A percentile compares a stretch with the other conserved stretches of the same genome.
These are phyloP conservation scores for Selenia dentaria DNA, from an alignment of 2,888 invertebrate species.

Conservation along the genomic window DNA sequence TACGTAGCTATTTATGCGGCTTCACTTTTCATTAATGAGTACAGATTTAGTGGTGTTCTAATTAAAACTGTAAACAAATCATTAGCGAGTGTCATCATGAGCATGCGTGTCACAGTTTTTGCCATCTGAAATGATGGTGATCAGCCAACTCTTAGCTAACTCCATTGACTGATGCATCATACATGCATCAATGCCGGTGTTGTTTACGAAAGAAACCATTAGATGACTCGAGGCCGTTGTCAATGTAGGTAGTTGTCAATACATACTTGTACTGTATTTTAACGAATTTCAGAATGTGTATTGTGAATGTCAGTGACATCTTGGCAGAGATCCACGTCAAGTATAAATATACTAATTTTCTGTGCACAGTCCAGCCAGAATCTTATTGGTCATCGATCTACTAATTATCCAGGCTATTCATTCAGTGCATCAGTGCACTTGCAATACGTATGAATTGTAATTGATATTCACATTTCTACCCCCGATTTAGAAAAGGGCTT, in stretches of 20 bases:
- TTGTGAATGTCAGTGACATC: constrained; percentile 72
- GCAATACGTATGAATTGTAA: too few species aligned
- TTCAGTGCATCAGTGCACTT: constrained; percentile 34
- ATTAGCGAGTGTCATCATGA: constrained; percentile 17
- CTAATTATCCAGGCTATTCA: constrained; percentile 54
- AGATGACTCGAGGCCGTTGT: too few species aligned
- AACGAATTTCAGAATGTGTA: constrained; percentile 61
- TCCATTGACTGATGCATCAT: constrained; percentile 18
- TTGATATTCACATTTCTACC: too few species aligned
- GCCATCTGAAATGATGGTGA: constrained; percentile 7
- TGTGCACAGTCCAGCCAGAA: constrained; percentile 70
- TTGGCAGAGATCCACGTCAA: constrained; percentile 76
- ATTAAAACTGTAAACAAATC: constrained; percentile 29
- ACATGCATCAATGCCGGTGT: constrained; percentile 1
- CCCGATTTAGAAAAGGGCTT: too few species aligned
- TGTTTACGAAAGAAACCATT: constrained; percentile 18
- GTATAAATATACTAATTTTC: constrained; percentile 78
- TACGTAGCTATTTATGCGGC: constrained; percentile 13
- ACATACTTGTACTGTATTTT: constrained; percentile 47
- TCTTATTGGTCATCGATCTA: constrained; percentile 71
- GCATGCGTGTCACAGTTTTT: too few species aligned
- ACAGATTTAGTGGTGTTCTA: constrained; percentile 9
- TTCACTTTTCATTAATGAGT: constrained; percentile 13
- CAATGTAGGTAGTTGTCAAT: constrained; percentile 36
- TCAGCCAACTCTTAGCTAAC: constrained; percentile 7